Conservation (phyloP, 2,113 vertebrate species). For the Coturnix japonica region DNA sequence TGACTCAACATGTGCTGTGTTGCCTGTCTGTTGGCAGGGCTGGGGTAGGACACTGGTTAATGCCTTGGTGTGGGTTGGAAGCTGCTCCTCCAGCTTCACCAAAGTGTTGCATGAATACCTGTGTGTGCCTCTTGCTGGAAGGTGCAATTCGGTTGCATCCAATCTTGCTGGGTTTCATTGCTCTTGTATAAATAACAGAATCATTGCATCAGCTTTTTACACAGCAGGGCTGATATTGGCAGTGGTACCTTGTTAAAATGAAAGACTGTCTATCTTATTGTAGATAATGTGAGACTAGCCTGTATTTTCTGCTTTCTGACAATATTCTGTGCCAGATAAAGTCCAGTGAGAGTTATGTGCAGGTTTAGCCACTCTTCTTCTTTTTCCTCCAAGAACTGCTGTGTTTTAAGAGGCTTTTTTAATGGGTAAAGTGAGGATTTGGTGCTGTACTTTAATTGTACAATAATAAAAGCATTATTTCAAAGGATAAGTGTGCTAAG, state of each 20-base stretch:
- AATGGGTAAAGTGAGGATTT: not conserved
- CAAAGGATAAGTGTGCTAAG: not conserved
- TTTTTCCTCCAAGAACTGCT: not conserved
- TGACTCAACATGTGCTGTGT: not conserved
- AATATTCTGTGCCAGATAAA: conserved; percentile 51
- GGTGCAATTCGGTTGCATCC: not conserved
- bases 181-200: conserved; percentile 57
- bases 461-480: not conserved
- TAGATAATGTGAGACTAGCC: conserved; percentile 67
- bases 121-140: not conserved
- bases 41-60: not conserved
- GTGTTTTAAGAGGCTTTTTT: conserved; percentile 28
- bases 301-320: conserved; percentile 68
- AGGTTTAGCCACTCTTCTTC: conserved; percentile 45
- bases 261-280: conserved; percentile 69
- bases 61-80: not conserved
- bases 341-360: conserved; percentile 53
- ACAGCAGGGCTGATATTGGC: conserved; percentile 58
- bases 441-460: not conserved
- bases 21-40: not conserved
- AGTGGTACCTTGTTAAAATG: conserved; percentile 75
- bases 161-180: conserved; percentile 11
- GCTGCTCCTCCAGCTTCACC: not conserved
- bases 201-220: conserved; percentile 37
- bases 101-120: not conserved